Percentiles rank a stretch among this genome's conserved stretches.
phyloP scores from a whole-genome alignment of 2,888 invertebrate species.

The Scaptomyza parva region DNA sequence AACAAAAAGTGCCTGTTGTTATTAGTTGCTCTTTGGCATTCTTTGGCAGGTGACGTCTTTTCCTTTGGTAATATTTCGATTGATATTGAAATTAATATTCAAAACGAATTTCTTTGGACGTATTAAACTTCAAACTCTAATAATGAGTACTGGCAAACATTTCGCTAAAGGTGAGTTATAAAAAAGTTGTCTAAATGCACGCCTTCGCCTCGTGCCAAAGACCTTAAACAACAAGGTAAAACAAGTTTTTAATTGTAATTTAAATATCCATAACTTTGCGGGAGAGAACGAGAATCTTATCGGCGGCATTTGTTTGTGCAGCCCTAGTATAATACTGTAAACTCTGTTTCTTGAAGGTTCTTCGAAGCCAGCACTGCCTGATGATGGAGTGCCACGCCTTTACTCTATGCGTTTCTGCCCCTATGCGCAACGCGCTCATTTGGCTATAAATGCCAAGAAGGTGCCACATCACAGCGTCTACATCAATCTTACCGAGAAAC shows the following conservation, averaged over 20 bases:
- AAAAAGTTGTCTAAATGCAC: not conserved
- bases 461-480: slow-evolving; percentile 91
- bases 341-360: slow-evolving; percentile 87
- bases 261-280: slow-evolving; percentile 13
- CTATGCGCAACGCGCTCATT: slow-evolving; percentile 90
- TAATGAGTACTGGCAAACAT: slow-evolving; percentile 63
- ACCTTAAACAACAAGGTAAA: slow-evolving; percentile 14
- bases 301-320: not conserved
- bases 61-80: not conserved
- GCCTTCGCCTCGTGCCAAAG: not conserved
- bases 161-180: slow-evolving; percentile 59
- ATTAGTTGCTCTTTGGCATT: slow-evolving; percentile 30
- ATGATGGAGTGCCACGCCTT: slow-evolving; percentile 88
- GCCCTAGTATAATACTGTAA: not conserved
- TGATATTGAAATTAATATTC: not conserved
- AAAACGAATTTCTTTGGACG: slow-evolving; percentile 21
- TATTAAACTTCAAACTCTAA: slow-evolving; percentile 28
- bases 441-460: slow-evolving; percentile 92
- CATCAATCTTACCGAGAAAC: slow-evolving; percentile 90
- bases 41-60: not conserved
- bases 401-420: slow-evolving; percentile 95
- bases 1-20: slow-evolving; percentile 1
- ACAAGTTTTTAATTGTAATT: slow-evolving; percentile 32
- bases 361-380: slow-evolving; percentile 86
- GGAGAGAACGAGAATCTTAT: not conserved